A percentile compares a stretch with the other conserved stretches of the same genome.
Evolutionary conservation across 2,888 invertebrate species (phyloP).

Genomic region (Brachyopa scutellaris): DNA sequence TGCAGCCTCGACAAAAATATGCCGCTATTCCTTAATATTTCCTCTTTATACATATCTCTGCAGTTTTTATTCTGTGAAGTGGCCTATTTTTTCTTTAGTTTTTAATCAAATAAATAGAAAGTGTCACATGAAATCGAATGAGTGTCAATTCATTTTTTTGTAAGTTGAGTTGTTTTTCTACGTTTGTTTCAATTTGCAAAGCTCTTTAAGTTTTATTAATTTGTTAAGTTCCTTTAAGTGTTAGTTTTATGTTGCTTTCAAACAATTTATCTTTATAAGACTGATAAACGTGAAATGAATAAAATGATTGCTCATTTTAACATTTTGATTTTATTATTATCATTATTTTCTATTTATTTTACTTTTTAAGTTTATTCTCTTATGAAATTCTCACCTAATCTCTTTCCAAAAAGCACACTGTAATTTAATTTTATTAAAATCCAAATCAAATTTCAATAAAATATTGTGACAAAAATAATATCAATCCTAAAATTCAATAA

Average conservation of each 20-base stretch:
- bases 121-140: too few relatives aligned
- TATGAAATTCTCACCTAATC: slow-evolving; percentile 17
- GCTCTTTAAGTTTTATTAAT: too few relatives aligned
- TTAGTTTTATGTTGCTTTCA: slow-evolving; percentile 2
- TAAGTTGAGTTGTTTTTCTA: too few relatives aligned
- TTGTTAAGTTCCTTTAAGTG: not conserved
- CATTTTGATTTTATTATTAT: slow-evolving; percentile 2
- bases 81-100: too few relatives aligned
- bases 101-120: too few relatives aligned
- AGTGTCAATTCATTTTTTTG: too few relatives aligned
- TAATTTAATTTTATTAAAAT: slow-evolving; percentile 7
- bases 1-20: too few relatives aligned
- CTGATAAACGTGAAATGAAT: slow-evolving; percentile 47
- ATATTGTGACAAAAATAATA: not conserved
- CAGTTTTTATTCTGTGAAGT: too few relatives aligned
- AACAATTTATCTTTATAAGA: slow-evolving; percentile 60
- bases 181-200: too few relatives aligned
- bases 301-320: slow-evolving; percentile 33
- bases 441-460: not conserved
- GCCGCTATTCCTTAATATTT: too few relatives aligned
- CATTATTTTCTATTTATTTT: not conserved
- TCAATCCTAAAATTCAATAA: not conserved
- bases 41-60: too few relatives aligned
- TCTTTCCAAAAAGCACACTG: slow-evolving; percentile 60
- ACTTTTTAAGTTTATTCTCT: not conserved